A percentile compares a stretch with the other conserved stretches of the same genome.
These are phyloP conservation scores for Grus americana DNA, from an alignment of 2,113 vertebrate species.

Conservation along the genomic window DNA sequence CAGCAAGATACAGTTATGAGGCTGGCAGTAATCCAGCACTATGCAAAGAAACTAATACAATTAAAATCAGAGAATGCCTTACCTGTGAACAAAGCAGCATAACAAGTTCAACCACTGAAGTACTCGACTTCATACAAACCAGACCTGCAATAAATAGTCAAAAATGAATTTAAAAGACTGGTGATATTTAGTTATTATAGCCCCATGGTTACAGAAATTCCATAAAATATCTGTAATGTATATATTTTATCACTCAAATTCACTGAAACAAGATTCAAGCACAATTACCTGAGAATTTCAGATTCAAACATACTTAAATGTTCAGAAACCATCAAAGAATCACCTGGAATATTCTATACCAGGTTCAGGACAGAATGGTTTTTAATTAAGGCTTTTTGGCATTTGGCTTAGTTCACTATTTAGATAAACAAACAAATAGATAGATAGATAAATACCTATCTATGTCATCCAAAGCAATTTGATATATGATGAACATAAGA, in stretches of 20 bases:
- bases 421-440: background rate
- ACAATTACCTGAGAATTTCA: background rate
- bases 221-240: background rate
- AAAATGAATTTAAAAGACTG: slow-evolving; percentile 16
- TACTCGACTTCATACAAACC: slow-evolving; percentile 98
- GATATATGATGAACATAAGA: background rate
- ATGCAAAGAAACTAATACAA: background rate
- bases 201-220: background rate
- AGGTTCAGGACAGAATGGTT: background rate
- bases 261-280: background rate
- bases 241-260: background rate
- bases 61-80: slow-evolving; percentile 35
- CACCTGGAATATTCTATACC: background rate
- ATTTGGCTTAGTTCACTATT: background rate
- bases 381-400: background rate
- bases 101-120: slow-evolving; percentile 96
- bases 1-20: background rate
- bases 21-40: background rate
- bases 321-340: background rate
- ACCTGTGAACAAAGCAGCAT: slow-evolving; percentile 99
- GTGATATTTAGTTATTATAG: background rate
- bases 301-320: background rate
- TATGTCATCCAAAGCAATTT: background rate
- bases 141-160: slow-evolving; percentile 80
- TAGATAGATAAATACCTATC: background rate